phyloP scores from a whole-genome alignment of 2,888 invertebrate species.

The Lepidonotus clava region DNA sequence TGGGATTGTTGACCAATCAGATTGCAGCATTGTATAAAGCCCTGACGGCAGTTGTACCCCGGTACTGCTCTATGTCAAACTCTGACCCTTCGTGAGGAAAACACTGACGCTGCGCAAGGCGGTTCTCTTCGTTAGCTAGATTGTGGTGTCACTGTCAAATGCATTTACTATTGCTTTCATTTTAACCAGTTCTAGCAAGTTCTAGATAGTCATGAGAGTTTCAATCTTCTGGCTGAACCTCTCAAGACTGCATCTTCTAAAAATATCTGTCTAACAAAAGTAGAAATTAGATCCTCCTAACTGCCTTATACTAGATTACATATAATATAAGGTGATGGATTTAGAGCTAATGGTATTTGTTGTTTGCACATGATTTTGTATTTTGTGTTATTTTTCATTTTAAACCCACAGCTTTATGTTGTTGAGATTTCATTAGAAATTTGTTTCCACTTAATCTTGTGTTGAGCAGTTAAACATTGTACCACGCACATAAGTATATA shows the following conservation, averaged over 20 bases:
- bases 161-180: not conserved
- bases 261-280: not conserved
- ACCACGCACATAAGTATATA: too few species aligned
- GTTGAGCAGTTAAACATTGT: too few species aligned
- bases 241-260: too few species aligned
- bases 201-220: not conserved
- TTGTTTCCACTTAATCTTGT: too few species aligned
- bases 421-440: too few species aligned
- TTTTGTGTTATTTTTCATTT: not conserved
- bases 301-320: not conserved
- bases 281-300: not conserved
- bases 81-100: conserved; percentile 32
- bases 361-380: not conserved
- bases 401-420: too few species aligned
- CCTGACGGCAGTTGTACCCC: not conserved
- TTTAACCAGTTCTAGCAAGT: not conserved
- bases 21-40: not conserved
- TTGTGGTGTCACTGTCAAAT: conserved; percentile 8
- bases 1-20: not conserved
- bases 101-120: conserved; percentile 22
- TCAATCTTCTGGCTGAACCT: not conserved
- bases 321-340: too few species aligned
- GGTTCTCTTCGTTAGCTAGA: conserved; percentile 14
- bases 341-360: too few species aligned
- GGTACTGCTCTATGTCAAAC: not conserved